phyloP scores from a whole-genome alignment of 2,888 invertebrate species.

The Tortrix viridana region DNA sequence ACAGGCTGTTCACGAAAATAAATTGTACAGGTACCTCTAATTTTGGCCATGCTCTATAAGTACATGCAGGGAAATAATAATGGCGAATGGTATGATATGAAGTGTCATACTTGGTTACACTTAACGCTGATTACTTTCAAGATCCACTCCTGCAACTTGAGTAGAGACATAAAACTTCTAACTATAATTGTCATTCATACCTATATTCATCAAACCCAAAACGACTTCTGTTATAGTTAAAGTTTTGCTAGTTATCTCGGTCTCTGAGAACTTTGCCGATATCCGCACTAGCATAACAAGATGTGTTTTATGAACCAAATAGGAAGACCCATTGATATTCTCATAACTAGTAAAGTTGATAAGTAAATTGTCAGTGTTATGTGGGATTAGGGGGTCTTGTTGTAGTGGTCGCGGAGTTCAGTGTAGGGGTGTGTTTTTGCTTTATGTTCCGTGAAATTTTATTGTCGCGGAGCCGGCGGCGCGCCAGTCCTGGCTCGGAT shows the following conservation, averaged over 20 bases:
- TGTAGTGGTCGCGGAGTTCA: slow-evolving; percentile 62
- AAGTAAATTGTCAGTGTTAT: slow-evolving; percentile 37
- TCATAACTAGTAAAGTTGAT: slow-evolving; percentile 21
- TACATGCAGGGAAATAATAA: background rate
- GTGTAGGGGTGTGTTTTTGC: slow-evolving; percentile 82
- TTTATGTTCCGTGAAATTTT: slow-evolving; percentile 84
- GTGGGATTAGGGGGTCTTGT: slow-evolving; percentile 51
- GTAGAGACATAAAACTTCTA: slow-evolving; percentile 26
- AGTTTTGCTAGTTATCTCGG: slow-evolving; percentile 68
- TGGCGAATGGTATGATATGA: too few species aligned
- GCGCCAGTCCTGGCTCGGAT: slow-evolving; percentile 46
- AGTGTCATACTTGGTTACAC: background rate
- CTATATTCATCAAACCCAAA: slow-evolving; percentile 47
- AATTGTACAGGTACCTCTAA: too few species aligned
- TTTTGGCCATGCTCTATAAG: too few species aligned
- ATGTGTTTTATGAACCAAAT: slow-evolving; percentile 66
- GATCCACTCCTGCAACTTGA: slow-evolving; percentile 21
- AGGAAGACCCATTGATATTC: slow-evolving; percentile 48
- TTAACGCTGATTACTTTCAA: slow-evolving; percentile 2
- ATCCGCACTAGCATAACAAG: slow-evolving; percentile 75
- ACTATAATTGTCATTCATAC: slow-evolving; percentile 32
- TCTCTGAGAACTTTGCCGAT: slow-evolving; percentile 73
- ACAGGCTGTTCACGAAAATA: too few species aligned
- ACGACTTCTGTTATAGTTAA: slow-evolving; percentile 64
- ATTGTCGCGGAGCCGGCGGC: slow-evolving; percentile 66